These are phyloP conservation scores for Nannobrachium achirus DNA, from an alignment of 2,113 vertebrate genomes.

Conservation along the genomic window DNA sequence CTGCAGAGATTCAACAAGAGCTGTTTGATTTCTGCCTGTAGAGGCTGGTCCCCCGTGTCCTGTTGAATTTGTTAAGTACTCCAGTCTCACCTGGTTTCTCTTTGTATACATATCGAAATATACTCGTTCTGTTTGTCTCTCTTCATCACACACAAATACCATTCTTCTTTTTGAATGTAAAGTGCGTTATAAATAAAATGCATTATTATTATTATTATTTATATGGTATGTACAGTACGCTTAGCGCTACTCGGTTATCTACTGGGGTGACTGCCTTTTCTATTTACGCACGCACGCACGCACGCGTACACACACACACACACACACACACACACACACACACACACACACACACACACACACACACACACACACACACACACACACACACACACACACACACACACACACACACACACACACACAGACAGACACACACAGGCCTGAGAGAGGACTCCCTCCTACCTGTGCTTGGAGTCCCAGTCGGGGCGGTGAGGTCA, in stretches of 20 bases:
- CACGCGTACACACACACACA: background rate
- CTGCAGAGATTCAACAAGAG: background rate
- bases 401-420: background rate
- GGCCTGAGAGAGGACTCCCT: background rate
- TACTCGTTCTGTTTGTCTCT: background rate
- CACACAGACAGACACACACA: background rate
- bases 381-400: conserved; percentile 7
- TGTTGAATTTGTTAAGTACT: background rate
- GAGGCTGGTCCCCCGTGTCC: conserved; percentile 3
- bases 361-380: background rate
- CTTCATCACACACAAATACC: background rate
- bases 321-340: background rate
- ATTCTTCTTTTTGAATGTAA: too few relatives aligned
- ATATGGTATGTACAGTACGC: too few relatives aligned
- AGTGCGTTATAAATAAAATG: too few relatives aligned
- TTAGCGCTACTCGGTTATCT: too few relatives aligned
- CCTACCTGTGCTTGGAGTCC: conserved; percentile 87
- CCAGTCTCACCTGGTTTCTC: background rate
- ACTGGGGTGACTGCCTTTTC: too few relatives aligned
- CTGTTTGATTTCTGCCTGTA: background rate
- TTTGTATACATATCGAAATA: background rate
- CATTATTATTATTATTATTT: too few relatives aligned
- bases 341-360: background rate
- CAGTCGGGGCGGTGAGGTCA: conserved; percentile 85
- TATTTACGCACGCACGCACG: background rate